Evolutionary conservation across 2,113 vertebrate genomes (phyloP), one percentile per base, ranked within the genome.

Genomic region (Dipodomys spectabilis): DNA sequence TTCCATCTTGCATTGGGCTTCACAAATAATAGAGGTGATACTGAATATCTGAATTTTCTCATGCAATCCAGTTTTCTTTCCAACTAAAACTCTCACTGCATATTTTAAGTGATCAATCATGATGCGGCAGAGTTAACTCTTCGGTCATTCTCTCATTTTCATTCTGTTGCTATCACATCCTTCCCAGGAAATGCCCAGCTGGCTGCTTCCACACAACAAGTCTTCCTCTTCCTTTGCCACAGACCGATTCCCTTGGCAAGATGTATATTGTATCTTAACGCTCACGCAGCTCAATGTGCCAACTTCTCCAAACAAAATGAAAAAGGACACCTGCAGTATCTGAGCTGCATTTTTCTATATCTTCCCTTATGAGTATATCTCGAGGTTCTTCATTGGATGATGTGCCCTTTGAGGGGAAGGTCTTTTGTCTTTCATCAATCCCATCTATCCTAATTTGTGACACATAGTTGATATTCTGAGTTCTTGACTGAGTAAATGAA

Each of bases 211-310:
- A 57, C 16, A 10, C 19, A 6, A 6, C 2, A 0, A 0, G 39
- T 13, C 45, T 88, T 27, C 3, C 0, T 7, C 23, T 65, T 73
- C 5, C n/a, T 57, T 88, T 60, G 20, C 20, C 32, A 20, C 0
- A 0, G 0, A 0, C 83, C 27, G 6, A 1, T 20, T 15, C 11
- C 35, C 6, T 35, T 25, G 27, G 67, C 28, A 72, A 62, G 30
- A 11, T 0, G 7, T 5, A 0, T 7, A 0, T 9, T 12, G 2
- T 68, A 35, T 91, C 2, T 12, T 69, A 25, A 2, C 4, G 0
- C 4, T 20, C 67, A 6, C 10, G 1, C 1, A 13, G 57, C 30
- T 30, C 44, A 27, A 0, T 9, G 10, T 75, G 39, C 75, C 35
- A 16, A 5, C 28, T 77, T 73, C 19, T 28, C 20, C 30, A 72